phyloP scores from a whole-genome alignment of 2,797 vertebrate genomes.

The Anas capensis region DNA sequence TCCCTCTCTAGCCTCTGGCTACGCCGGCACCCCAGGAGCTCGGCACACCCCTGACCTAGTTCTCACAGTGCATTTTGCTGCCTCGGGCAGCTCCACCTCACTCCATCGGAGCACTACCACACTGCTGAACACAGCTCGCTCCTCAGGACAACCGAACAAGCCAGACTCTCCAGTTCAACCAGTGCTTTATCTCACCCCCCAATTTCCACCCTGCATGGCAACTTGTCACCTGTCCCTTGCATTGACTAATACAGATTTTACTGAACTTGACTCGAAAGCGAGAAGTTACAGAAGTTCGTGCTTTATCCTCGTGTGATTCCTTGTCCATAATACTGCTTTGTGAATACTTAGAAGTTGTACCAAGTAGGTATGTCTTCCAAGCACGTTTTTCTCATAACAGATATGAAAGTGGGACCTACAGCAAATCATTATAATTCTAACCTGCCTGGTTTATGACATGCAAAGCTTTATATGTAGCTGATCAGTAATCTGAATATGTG shows the following conservation, averaged over 20 bases:
- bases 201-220: not conserved
- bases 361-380: not conserved
- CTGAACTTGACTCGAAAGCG: not conserved
- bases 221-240: not conserved
- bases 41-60: slow-evolving; percentile 20
- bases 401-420: not conserved
- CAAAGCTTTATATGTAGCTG: not conserved
- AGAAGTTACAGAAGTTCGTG: not conserved
- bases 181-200: not conserved
- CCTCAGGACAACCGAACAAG: not conserved
- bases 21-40: accelerated
- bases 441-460: not conserved
- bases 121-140: not conserved
- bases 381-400: not conserved
- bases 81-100: not conserved
- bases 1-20: not conserved
- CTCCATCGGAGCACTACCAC: not conserved
- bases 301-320: not conserved
- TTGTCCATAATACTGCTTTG: accelerated
- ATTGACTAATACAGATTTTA: not conserved
- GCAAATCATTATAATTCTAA: not conserved
- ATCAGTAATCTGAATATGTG: not conserved
- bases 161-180: slow-evolving; percentile 5
- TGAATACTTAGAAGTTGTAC: not conserved
- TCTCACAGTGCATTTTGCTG: slow-evolving; percentile 11